phyloP scores from a whole-genome alignment of 2,113 vertebrate genomes.

The Marmota monax region DNA sequence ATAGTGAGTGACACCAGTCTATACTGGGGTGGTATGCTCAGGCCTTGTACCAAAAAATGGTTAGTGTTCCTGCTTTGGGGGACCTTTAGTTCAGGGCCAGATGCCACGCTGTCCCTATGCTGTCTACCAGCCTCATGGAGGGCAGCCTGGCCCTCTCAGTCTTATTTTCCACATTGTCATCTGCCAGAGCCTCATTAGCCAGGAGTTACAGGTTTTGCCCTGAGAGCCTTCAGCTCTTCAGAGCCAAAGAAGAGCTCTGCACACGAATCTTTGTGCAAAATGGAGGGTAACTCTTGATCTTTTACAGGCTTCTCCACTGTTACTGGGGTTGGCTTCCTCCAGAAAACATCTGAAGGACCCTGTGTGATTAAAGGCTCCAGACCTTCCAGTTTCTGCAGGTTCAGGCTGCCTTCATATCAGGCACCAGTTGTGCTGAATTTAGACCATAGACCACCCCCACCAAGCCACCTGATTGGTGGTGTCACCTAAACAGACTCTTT shows the following conservation, averaged over 20 bases:
- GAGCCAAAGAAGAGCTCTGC: not conserved
- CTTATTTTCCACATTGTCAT: slow-evolving; percentile 5
- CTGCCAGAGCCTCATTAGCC: slow-evolving; percentile 50
- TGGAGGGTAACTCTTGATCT: slow-evolving; percentile 38
- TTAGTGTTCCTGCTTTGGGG: not conserved
- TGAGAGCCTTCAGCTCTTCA: slow-evolving; percentile 49
- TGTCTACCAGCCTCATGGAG: not conserved
- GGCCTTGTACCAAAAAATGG: not conserved
- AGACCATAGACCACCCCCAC: not conserved
- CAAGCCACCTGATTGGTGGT: not conserved
- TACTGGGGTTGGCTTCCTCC: not conserved
- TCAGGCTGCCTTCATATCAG: not conserved
- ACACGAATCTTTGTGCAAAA: not conserved
- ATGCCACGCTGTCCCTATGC: not conserved
- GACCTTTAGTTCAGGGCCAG: not conserved
- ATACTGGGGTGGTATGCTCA: not conserved
- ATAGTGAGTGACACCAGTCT: not conserved
- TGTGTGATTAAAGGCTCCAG: not conserved
- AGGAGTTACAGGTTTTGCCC: not conserved
- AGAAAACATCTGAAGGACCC: not conserved
- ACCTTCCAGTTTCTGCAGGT: not conserved
- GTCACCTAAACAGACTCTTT: not conserved
- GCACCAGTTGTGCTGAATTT: not conserved
- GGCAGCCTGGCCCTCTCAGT: slow-evolving; percentile 40
- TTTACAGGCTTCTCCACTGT: not conserved